phyloP scores from a whole-genome alignment of 2,113 vertebrate species.

The Polypterus senegalus region DNA sequence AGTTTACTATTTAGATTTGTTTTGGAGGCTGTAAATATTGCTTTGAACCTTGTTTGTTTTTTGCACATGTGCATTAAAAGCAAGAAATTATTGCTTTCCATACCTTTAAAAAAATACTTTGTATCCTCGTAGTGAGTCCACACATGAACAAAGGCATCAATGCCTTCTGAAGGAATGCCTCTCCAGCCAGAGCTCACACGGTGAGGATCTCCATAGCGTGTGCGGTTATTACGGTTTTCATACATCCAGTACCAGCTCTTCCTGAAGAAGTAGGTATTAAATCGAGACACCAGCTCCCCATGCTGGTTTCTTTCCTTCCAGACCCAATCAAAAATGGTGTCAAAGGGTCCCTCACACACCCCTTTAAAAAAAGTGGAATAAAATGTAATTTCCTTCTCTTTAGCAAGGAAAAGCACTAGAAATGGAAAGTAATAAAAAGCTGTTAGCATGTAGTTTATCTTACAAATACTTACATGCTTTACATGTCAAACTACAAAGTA shows the following conservation, averaged over 20 bases:
- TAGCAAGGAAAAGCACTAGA: background rate
- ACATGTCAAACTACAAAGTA: no score
- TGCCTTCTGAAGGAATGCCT: constrained; percentile 9
- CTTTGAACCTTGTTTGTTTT: no score
- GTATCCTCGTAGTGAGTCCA: constrained; percentile 14
- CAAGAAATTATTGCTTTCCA: no score
- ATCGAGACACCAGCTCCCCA: constrained; percentile 4
- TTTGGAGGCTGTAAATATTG: no score
- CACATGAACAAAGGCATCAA: constrained; percentile 6
- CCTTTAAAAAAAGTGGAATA: background rate
- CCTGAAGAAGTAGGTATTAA: constrained; percentile 13
- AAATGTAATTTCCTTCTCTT: background rate
- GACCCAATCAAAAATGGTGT: constrained; percentile 14
- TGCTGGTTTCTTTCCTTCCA: constrained; percentile 6
- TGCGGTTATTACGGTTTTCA: constrained; percentile 21
- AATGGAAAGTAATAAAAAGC: no score
- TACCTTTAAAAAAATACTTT: constrained; percentile 19
- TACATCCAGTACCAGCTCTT: constrained; percentile 19
- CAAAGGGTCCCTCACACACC: constrained; percentile 14
- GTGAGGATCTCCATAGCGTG: constrained; percentile 14
- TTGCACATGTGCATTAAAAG: no score
- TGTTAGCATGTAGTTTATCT: background rate
- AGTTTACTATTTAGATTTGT: no score
- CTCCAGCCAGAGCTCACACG: constrained; percentile 2
- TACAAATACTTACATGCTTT: background rate